Conservation (phyloP, 2,113 vertebrate species). For the Castor canadensis region DNA sequence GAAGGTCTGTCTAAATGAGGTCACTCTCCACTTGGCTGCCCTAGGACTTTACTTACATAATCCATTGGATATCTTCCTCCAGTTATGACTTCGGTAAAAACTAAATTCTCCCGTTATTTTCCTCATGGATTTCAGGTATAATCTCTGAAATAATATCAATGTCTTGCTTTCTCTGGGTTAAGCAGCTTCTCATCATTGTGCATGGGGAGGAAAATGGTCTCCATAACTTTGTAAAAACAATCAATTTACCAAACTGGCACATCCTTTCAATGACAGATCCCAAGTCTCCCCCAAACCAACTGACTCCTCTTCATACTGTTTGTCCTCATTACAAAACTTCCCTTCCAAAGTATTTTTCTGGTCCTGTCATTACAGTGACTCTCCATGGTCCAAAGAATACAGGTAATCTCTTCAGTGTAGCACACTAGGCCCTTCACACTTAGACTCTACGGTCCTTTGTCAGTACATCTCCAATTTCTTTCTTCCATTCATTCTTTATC, state of each 20-base stretch:
- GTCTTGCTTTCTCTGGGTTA: not conserved
- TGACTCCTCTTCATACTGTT: not conserved
- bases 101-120: not conserved
- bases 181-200: not conserved
- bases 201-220: not conserved
- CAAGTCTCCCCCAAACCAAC: not conserved
- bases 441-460: not conserved
- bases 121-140: not conserved
- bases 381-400: not conserved
- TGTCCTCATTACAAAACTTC: not conserved
- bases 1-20: not conserved
- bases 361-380: not conserved
- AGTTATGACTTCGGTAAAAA: not conserved
- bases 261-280: not conserved
- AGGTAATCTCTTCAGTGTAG: not conserved
- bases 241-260: not conserved
- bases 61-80: not conserved
- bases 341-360: not conserved
- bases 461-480: not conserved
- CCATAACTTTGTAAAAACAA: not conserved
- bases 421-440: not conserved
- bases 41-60: not conserved
- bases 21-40: not conserved
- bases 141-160: not conserved
- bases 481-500: not conserved